phyloP scores from a whole-genome alignment of 2,113 vertebrate genomes.

The Bungarus multicinctus region DNA sequence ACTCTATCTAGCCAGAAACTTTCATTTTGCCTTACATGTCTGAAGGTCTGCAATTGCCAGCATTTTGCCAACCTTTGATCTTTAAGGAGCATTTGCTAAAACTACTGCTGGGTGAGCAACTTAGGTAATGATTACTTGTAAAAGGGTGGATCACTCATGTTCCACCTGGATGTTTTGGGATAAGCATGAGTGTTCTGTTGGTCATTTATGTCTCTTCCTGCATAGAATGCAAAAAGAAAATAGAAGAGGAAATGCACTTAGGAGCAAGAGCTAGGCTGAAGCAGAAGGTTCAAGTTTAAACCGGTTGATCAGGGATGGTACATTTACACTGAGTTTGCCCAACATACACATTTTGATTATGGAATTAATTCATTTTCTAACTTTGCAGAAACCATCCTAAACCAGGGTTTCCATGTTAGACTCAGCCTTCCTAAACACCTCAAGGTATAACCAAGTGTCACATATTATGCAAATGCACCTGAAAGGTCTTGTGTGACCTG shows the following conservation, averaged over 20 bases:
- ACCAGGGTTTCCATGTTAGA: background rate
- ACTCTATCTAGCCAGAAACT: slow-evolving; percentile 57
- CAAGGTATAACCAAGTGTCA: background rate
- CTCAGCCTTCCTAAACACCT: background rate
- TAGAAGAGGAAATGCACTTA: background rate
- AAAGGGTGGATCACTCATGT: slow-evolving; percentile 17
- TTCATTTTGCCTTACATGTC: slow-evolving; percentile 50
- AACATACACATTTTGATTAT: background rate
- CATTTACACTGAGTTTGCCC: background rate
- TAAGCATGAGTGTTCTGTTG: slow-evolving; percentile 36
- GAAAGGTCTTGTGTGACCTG: background rate
- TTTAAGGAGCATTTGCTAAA: slow-evolving; percentile 33
- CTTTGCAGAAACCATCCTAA: background rate
- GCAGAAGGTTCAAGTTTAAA: background rate
- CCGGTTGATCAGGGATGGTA: background rate
- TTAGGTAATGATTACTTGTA: background rate
- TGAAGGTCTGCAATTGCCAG: slow-evolving; percentile 35
- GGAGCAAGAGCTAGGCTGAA: background rate
- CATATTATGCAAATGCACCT: background rate
- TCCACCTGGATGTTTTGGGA: slow-evolving; percentile 31
- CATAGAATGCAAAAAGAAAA: background rate
- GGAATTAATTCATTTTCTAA: background rate
- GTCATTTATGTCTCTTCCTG: slow-evolving; percentile 39
- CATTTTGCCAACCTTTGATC: slow-evolving; percentile 41
- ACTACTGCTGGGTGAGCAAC: slow-evolving; percentile 31